These are phyloP conservation scores for Orthosia gothica DNA, from an alignment of 2,888 invertebrate genomes.

Conservation along the genomic window DNA sequence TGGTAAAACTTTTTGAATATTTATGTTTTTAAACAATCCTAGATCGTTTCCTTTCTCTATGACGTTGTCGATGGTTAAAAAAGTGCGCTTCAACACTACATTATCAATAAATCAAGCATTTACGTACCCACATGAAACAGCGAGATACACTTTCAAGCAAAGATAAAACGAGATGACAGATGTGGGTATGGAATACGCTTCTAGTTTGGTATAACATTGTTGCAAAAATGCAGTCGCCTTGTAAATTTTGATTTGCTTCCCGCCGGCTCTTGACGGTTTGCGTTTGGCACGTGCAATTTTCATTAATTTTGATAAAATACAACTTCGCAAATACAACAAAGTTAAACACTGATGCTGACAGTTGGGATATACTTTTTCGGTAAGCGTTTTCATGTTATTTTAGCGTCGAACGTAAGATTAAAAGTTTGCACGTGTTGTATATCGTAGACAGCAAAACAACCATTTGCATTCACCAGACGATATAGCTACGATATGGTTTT, in stretches of 20 bases:
- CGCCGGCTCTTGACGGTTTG: slow-evolving; percentile 90
- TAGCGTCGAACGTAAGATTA: slow-evolving; percentile 72
- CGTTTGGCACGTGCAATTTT: slow-evolving; percentile 90
- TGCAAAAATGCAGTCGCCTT: slow-evolving; percentile 77
- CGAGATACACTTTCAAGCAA: slow-evolving; percentile 1
- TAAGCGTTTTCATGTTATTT: slow-evolving; percentile 80
- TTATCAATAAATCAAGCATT: slow-evolving; percentile 36
- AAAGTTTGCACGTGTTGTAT: slow-evolving; percentile 88
- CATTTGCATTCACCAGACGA: slow-evolving; percentile 86
- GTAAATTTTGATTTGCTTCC: slow-evolving; percentile 87
- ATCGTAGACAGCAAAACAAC: slow-evolving; percentile 89
- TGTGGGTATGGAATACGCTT: slow-evolving; percentile 27
- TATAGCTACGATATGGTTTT: slow-evolving; percentile 90
- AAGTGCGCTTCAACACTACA: slow-evolving; percentile 14
- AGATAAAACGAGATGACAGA: slow-evolving; percentile 47
- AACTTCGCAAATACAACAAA: slow-evolving; percentile 74
- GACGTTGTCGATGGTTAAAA: slow-evolving; percentile 47
- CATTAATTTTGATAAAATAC: slow-evolving; percentile 79
- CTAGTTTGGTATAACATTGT: slow-evolving; percentile 72
- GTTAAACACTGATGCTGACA: slow-evolving; percentile 87
- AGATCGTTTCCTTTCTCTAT: slow-evolving; percentile 19
- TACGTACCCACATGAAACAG: slow-evolving; percentile 28
- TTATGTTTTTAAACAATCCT: slow-evolving; percentile 1
- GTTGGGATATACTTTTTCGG: slow-evolving; percentile 84
- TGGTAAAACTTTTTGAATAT: not conserved